phyloP scores from a whole-genome alignment of 2,888 invertebrate genomes.

The Epinotia brunnichana region DNA sequence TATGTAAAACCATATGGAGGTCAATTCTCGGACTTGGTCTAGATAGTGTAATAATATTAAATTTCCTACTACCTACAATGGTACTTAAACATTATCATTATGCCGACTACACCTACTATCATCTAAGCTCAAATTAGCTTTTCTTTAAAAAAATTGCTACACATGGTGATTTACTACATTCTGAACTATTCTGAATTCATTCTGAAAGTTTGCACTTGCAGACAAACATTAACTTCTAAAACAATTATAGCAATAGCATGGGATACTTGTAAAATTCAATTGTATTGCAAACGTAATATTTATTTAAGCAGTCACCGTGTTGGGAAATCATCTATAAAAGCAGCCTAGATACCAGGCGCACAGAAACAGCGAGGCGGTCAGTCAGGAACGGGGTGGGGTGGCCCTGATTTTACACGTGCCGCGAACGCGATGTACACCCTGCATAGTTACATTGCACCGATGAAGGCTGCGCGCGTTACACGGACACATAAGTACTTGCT shows the following conservation, averaged over 20 bases:
- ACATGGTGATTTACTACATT: neutral
- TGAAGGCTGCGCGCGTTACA: slow-evolving; percentile 74
- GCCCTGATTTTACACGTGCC: slow-evolving; percentile 74
- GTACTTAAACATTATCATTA: no score
- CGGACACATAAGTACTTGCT: slow-evolving; percentile 53
- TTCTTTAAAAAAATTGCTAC: neutral
- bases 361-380: slow-evolving; percentile 55
- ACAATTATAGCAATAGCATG: neutral
- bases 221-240: neutral
- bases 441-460: slow-evolving; percentile 69
- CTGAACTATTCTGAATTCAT: no score
- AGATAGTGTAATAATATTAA: no score
- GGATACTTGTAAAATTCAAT: neutral
- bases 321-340: slow-evolving; percentile 47
- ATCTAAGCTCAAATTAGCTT: neutral
- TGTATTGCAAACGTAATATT: slow-evolving; percentile 21
- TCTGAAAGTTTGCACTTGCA: neutral
- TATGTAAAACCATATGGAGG: no score
- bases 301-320: slow-evolving; percentile 40
- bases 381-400: slow-evolving; percentile 50
- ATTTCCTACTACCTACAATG: no score
- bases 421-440: slow-evolving; percentile 54
- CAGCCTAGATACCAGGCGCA: slow-evolving; percentile 66
- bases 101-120: neutral
- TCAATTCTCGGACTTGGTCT: no score